Base-by-base conservation (phyloP, 1,140 invertebrate species). In the Tetranychus cinnabarinus region DNA sequence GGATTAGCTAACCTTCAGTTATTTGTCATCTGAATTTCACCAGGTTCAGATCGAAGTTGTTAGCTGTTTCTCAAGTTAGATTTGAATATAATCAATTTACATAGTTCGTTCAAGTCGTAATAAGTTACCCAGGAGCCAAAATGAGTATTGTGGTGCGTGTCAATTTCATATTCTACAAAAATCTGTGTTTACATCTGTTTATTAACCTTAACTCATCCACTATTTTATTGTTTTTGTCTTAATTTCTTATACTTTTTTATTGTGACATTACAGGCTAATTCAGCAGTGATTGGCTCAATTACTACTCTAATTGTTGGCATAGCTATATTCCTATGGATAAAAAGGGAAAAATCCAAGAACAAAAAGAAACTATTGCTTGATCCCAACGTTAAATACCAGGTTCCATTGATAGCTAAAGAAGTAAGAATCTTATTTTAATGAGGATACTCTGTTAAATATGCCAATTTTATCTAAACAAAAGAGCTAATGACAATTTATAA, bases 361-460 rank as follows among this genome's bases (percentile, higher is more conserved):
- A 33, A 31, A n/a, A 52, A 56, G 15, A 39, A 8, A 37, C 33
- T 68, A 2, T 71, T 98, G 36, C 76, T 83, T 57, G 86, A 97
- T 71, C 81, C 90, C 2, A 81, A 83, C 63, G 77, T 78, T 1
- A 97, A 97, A 75, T 95, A 96, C 70, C 76, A 83, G 45, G 72
- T 98, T 59, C 85, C 87, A 45, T 74, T 98, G n/a, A 81, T 93
- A 59, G 86, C 95, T 71, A 88, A 85, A 73, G 83, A 74, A 69
- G 73, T 74, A 31, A 31, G 6, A 10, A 33, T 23, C 23, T n/a
- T 31, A 8, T 33, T 23, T 23, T 23, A 23, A 23, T 23, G 23
- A 23, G 23, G 23, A 23, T 23, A 23, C 23, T 23, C 23, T 23
- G 23, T 23, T 23, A 23, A 23, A 23, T 23, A 23, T 23, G 23